Percentiles rank a stretch among this genome's conserved stretches.
Conservation (phyloP, 2,888 invertebrate species). For the Nephrotoma flavescens region DNA sequence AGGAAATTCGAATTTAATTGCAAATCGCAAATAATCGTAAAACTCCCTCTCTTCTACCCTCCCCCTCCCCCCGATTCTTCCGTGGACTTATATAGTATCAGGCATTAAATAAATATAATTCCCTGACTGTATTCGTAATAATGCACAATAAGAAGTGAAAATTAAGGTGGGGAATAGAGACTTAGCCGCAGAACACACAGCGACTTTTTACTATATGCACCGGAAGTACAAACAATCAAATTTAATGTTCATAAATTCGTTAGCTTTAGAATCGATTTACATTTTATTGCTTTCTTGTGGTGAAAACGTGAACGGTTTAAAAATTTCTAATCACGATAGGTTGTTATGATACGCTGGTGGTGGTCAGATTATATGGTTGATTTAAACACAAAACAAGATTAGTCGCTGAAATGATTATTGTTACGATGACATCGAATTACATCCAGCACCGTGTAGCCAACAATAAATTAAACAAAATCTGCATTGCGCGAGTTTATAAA, state of each 20-base stretch:
- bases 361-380: too few species aligned
- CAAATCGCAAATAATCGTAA: not conserved
- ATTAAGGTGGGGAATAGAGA: not conserved
- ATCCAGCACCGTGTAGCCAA: too few species aligned
- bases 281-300: too few species aligned
- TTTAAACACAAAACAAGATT: too few species aligned
- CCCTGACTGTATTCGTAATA: not conserved
- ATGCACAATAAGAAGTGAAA: not conserved
- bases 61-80: not conserved
- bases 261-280: too few species aligned
- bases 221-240: not conserved
- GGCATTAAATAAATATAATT: not conserved
- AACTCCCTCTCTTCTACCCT: not conserved
- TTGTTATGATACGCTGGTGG: too few species aligned
- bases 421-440: too few species aligned
- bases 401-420: too few species aligned
- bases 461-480: too few species aligned
- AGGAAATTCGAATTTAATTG: not conserved
- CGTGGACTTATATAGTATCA: not conserved
- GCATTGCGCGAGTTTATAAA: too few species aligned
- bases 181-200: not conserved
- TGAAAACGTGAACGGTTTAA: too few species aligned
- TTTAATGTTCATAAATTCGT: not conserved
- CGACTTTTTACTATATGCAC: not conserved
- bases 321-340: too few species aligned